A percentile compares a stretch with the other conserved stretches of the same genome.
These are phyloP conservation scores for Eudyptes chrysolophus DNA, from an alignment of 2,113 vertebrate genomes.

Conservation along the genomic window DNA sequence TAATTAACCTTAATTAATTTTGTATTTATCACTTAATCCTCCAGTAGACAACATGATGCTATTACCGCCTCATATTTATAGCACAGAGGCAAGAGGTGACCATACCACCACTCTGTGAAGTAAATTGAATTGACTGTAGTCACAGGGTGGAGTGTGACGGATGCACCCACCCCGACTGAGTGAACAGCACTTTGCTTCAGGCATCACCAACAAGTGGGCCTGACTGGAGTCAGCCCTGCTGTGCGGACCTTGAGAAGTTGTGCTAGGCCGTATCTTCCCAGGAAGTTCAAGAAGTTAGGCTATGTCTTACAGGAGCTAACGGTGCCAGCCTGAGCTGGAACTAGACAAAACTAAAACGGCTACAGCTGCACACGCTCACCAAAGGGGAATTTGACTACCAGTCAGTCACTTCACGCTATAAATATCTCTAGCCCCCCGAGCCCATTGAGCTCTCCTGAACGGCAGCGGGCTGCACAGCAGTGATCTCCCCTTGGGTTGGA, in stretches of 20 bases:
- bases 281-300: neutral
- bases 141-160: neutral
- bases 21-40: neutral
- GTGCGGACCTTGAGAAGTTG: neutral
- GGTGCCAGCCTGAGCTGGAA: neutral
- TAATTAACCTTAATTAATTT: neutral
- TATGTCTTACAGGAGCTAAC: neutral
- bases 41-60: neutral
- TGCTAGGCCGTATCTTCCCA: neutral
- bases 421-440: neutral
- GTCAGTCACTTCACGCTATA: neutral
- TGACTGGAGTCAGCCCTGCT: neutral
- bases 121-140: neutral
- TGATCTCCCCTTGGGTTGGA: neutral
- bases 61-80: neutral
- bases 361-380: neutral
- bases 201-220: neutral
- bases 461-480: rapidly evolving
- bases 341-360: rapidly evolving
- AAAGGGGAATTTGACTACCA: neutral
- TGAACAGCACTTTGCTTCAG: neutral
- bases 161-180: too few relatives aligned
- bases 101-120: neutral
- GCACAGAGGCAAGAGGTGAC: neutral
- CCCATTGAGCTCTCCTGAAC: neutral